Evolutionary conservation across 2,888 invertebrate genomes (phyloP).

Genomic region (Diarsia rubi): DNA sequence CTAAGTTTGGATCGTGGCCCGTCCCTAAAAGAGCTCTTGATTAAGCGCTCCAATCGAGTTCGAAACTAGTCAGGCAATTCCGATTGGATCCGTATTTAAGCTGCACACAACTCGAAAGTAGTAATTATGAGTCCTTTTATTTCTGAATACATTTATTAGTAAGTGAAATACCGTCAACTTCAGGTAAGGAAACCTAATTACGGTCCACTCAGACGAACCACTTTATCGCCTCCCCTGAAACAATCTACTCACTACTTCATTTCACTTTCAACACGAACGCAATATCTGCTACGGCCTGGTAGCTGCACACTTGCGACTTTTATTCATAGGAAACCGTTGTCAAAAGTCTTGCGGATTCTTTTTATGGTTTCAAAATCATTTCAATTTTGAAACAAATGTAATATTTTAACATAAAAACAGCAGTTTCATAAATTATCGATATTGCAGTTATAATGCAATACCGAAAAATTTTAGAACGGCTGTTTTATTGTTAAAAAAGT

Average conservation of each 20-base stretch:
- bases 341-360: not conserved
- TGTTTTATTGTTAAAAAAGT: too few species aligned
- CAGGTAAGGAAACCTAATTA: slow-evolving; percentile 62
- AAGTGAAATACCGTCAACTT: slow-evolving; percentile 47
- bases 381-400: not conserved
- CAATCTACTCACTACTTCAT: slow-evolving; percentile 44
- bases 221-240: slow-evolving; percentile 48
- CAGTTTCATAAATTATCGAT: too few species aligned
- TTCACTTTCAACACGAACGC: slow-evolving; percentile 49
- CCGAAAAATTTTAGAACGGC: too few species aligned
- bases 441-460: too few species aligned
- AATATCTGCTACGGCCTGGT: slow-evolving; percentile 20
- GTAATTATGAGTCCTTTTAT: slow-evolving; percentile 34
- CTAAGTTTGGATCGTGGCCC: slow-evolving; percentile 3
- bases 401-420: too few species aligned
- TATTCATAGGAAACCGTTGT: not conserved
- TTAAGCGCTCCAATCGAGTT: not conserved
- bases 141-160: slow-evolving; percentile 35
- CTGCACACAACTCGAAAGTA: slow-evolving; percentile 10
- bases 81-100: slow-evolving; percentile 8
- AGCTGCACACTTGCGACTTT: slow-evolving; percentile 34
- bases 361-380: slow-evolving; percentile 4
- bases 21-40: not conserved
- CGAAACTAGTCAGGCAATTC: slow-evolving; percentile 16
- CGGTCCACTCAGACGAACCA: slow-evolving; percentile 60